Conservation (phyloP, 1,140 invertebrate species). For the Hyles euphorbiae region DNA sequence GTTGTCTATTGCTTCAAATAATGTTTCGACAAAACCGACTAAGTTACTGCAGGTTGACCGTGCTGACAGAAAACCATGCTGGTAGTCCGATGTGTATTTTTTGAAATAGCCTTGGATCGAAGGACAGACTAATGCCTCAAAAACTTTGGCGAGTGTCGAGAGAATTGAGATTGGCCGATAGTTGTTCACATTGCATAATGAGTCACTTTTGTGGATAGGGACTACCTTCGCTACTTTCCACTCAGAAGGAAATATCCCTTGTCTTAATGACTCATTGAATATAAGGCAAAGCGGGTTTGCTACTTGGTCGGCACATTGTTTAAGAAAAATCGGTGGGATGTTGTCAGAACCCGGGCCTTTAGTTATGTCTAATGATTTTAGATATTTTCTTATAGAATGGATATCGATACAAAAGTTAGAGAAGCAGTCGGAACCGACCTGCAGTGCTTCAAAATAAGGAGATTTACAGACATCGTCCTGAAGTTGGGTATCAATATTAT, state of each 20-base stretch:
- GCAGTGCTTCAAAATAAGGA: too few species aligned
- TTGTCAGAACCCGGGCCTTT: too few species aligned
- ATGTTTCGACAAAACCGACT: constrained; percentile 6
- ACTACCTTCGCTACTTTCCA: constrained; percentile 15
- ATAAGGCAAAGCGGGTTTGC: constrained; percentile 11
- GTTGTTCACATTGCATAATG: constrained; percentile 1
- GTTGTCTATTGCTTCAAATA: constrained; percentile 9
- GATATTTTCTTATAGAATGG: too few species aligned
- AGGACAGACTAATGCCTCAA: neutral
- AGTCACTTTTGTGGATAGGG: constrained; percentile 12
- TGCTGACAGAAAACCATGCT: constrained; percentile 17
- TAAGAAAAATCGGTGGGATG: too few species aligned
- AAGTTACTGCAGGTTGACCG: constrained; percentile 17
- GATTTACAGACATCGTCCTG: too few species aligned
- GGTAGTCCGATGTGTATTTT: constrained; percentile 2
- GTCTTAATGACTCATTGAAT: constrained; percentile 9
- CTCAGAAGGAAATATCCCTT: constrained; percentile 10
- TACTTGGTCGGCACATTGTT: neutral
- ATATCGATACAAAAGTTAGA: too few species aligned
- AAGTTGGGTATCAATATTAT: too few species aligned
- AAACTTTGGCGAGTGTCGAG: neutral
- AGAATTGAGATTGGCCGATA: neutral
- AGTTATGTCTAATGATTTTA: too few species aligned
- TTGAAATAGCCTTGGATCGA: neutral
- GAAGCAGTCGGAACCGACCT: too few species aligned